A percentile compares a stretch with the other conserved stretches of the same genome.
Conservation (phyloP, 2,888 invertebrate species). For the Drosophila anceps region DNA sequence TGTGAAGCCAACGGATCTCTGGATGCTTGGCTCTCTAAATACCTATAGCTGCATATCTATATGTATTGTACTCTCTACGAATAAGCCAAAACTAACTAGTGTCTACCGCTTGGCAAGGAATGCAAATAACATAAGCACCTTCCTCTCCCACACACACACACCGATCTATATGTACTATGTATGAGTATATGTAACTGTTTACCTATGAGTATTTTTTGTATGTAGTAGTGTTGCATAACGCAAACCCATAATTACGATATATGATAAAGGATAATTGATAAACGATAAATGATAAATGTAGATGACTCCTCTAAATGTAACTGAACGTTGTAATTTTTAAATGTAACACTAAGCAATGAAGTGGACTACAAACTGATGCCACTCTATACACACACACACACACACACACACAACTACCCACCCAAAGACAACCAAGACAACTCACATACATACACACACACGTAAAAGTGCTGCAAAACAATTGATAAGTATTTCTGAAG, state of each 20-base stretch:
- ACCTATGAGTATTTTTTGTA: slow-evolving; percentile 73
- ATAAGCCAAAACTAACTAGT: slow-evolving; percentile 21
- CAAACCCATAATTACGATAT: slow-evolving; percentile 33
- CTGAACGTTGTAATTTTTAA: slow-evolving; percentile 76
- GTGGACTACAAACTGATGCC: slow-evolving; percentile 25
- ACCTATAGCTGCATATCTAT: slow-evolving; percentile 1
- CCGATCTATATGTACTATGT: slow-evolving; percentile 6
- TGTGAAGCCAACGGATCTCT: slow-evolving; percentile 74
- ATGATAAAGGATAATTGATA: slow-evolving; percentile 33
- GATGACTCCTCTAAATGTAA: slow-evolving; percentile 68
- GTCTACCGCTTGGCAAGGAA: slow-evolving; percentile 19
- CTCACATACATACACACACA: slow-evolving; percentile 14
- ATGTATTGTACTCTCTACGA: slow-evolving; percentile 17
- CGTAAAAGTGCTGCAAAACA: slow-evolving; percentile 14
- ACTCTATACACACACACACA: slow-evolving; percentile 22
- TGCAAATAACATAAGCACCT: not conserved
- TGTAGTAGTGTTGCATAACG: slow-evolving; percentile 61
- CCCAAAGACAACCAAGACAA: slow-evolving; percentile 20
- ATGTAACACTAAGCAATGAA: slow-evolving; percentile 72
- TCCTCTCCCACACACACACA: slow-evolving; percentile 25
- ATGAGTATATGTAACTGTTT: slow-evolving; percentile 39
- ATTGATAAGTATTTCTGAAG: not conserved
- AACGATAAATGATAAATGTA: slow-evolving; percentile 42
- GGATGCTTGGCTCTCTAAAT: slow-evolving; percentile 19
- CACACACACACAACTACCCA: slow-evolving; percentile 24